Base-by-base conservation (phyloP, 2,113 vertebrate genomes). In the Argyrosomus japonicus region DNA sequence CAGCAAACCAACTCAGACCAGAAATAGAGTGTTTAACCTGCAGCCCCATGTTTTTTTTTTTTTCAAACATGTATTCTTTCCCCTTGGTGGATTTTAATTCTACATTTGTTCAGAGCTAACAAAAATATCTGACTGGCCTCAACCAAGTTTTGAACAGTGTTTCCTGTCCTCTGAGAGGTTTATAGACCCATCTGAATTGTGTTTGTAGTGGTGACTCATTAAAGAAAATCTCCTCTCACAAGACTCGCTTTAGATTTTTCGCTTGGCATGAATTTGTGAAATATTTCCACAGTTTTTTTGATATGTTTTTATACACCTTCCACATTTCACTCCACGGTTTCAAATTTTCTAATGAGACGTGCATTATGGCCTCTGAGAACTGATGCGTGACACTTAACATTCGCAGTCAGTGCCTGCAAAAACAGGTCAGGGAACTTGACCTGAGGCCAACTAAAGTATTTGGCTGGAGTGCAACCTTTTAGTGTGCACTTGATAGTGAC, bases 1-100 rank as follows among this genome's bases (percentile, higher is more conserved):
- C 78, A 87, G 86, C 82, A 93, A 91, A 89, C 67, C 69, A 68
- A 62, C 79, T 76, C 8, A 4, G 76, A 63, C 89, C 85, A 89
- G 84, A 92, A 92, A 93, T 93, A 93, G 87, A 84, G 75, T 56
- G 80, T 86, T 91, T 84, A 82, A 87, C 83, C 77, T 88, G 82
- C 68, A 73, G 61, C 61, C 58, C 58, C 67, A 47, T 21, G 27
- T 21, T 32, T 79, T 84, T 47, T 47, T 36, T 32, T 79, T 68
- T 83, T 85, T 85, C 82, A 89, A 79, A 91, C 81, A 67, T 71
- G 69, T 79, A 67, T 53, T 83, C 83, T 80, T 81, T 76, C 60
- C 83, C 77, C 76, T 57, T 58, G 36, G 63, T 75, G 78, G 77
- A 84, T 70, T 91, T 81, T 81, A 77, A 90, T 81, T 51, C 74